Evolutionary conservation across 1,140 invertebrate genomes (phyloP), one percentile per base, ranked within the genome.

Genomic region (Leptinotarsa lineolata): DNA sequence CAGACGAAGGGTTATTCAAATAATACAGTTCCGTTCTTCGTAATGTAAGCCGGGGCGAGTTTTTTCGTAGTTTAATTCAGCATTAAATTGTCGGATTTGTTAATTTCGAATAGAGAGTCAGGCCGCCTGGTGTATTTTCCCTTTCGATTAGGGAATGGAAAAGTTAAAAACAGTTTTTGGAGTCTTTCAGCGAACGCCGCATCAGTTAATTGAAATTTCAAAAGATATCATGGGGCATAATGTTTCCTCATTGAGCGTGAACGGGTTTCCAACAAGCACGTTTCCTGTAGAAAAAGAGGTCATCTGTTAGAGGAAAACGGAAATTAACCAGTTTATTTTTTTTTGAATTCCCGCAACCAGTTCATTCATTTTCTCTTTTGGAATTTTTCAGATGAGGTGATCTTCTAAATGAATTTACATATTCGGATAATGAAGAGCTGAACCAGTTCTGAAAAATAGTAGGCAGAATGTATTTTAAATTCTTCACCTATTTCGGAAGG

Each of bases 1-100:
- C 48, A 54, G 30, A 54, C 48, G 48, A 54, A 54, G 48, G 48
- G 48, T 54, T 54, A 54, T 54, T 54, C n/a, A 54, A 54, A 54
- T 54, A 54, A 54, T 54, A 16, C 48, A 54, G 48, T 54, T 54
- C 6, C 48, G 15, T 54, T 54, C 48, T 54, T 18, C 16, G n/a
- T 18, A 54, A 54, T 54, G 48, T 54, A 13, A 54, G 16, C n/a
- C n/a, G 48, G 15, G 1, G 5, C 2, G n/a, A 18, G 15, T 54
- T 54, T 54, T n/a, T 54, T 18, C 48, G n/a, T 16, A 54, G 48
- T 54, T 54, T 54, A 54, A 54, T 54, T 54, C n/a, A 54, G 48
- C 48, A 54, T 54, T 54, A 54, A 54, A 54, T 54, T 54, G 48
- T 15, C n/a, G 48, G 48, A 54, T 54, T 54, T 54, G 48, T n/a